Evolutionary conservation across 2,888 invertebrate genomes (phyloP).

Genomic region (Spodoptera littoralis): DNA sequence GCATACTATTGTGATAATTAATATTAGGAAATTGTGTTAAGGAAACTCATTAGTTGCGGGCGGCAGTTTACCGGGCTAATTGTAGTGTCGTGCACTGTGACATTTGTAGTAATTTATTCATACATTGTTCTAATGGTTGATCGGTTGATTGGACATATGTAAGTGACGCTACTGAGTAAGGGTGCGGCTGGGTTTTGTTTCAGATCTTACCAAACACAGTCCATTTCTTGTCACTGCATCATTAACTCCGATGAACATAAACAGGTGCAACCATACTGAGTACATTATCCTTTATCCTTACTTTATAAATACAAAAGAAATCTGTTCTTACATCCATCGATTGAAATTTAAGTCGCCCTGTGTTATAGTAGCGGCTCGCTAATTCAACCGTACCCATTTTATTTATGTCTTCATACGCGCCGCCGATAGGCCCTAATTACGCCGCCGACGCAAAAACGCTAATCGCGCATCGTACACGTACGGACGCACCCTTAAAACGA

Average conservation of each 20-base stretch:
- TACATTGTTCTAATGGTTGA: not conserved
- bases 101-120: constrained; percentile 7
- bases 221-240: constrained; percentile 7
- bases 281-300: constrained; percentile 36
- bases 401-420: constrained; percentile 88
- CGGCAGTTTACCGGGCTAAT: constrained; percentile 16
- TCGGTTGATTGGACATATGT: no score
- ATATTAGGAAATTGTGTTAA: constrained; percentile 40
- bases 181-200: not conserved
- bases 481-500: constrained; percentile 55
- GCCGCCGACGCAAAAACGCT: constrained; percentile 84
- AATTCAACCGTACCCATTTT: constrained; percentile 82
- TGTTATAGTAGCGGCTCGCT: constrained; percentile 72
- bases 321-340: constrained; percentile 71
- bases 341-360: constrained; percentile 77
- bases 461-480: constrained; percentile 81
- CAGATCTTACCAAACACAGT: constrained; percentile 11
- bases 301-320: constrained; percentile 63
- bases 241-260: constrained; percentile 22
- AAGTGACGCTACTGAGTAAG: no score
- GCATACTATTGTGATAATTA: constrained; percentile 61
- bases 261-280: constrained; percentile 39
- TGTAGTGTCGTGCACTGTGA: not conserved
- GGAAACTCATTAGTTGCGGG: constrained; percentile 41
- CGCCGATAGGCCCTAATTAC: constrained; percentile 88